These are phyloP conservation scores for Sarcophaga rosellei DNA, from an alignment of 2,888 invertebrate species.

Conservation along the genomic window DNA sequence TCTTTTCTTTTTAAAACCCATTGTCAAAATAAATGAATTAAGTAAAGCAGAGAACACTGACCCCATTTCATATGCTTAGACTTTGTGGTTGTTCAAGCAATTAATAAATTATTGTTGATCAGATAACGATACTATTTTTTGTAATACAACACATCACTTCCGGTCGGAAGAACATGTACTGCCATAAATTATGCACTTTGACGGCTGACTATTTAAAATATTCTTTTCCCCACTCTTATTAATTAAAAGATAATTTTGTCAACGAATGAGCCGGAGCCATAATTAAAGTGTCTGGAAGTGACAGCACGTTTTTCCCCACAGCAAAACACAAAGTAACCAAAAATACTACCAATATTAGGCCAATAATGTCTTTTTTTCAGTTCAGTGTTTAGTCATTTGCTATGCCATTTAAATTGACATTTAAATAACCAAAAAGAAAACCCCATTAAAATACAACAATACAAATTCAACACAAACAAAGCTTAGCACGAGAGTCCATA, in stretches of 20 bases:
- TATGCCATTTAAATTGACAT: slow-evolving; percentile 47
- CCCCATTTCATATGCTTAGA: too few relatives aligned
- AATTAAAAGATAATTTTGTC: too few relatives aligned
- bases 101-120: too few relatives aligned
- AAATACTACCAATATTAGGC: too few relatives aligned
- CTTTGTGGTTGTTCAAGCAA: too few relatives aligned
- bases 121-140: not conserved
- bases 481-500: not conserved
- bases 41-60: too few relatives aligned
- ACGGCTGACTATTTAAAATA: not conserved
- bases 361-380: not conserved
- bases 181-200: not conserved
- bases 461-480: not conserved
- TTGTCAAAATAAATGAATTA: too few relatives aligned
- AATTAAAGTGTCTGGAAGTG: slow-evolving; percentile 1
- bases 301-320: slow-evolving; percentile 28
- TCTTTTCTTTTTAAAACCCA: too few relatives aligned
- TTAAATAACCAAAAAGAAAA: slow-evolving; percentile 23
- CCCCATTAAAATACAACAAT: slow-evolving; percentile 43
- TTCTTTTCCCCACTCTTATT: too few relatives aligned
- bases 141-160: not conserved
- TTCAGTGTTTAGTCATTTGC: slow-evolving; percentile 6
- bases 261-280: too few relatives aligned
- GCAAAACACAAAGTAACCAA: not conserved
- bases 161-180: not conserved